Base-by-base conservation (phyloP, 2,797 vertebrate species). In the Echiichthys vipera region DNA sequence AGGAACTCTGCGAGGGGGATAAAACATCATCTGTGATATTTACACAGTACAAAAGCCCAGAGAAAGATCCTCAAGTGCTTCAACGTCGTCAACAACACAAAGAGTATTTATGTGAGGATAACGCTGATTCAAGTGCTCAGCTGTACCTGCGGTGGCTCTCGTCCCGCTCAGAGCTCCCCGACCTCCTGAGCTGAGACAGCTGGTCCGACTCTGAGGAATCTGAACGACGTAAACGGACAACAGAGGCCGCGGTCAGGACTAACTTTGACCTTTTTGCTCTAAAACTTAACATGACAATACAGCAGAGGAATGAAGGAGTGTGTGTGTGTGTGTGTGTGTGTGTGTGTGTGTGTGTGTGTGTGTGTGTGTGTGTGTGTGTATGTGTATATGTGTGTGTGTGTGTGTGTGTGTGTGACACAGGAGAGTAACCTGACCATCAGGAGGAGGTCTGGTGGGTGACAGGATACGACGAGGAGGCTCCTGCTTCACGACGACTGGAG, bases 131-230 rank as follows among this genome's bases (percentile, higher is more conserved):
- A 9, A 29, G 4, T 29, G 12, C 29, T 65, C 32, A 9, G 57
- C 4, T 4, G 13, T 89, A 95, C 94, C 92, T 87, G 77, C 25
- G 89, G 42, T 55, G 62, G 62, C n/a, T 75, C 2, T 84, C 73
- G 17, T 71, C 91, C 0, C 76, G 84, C 75, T 86, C 91, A 1
- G 84, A 88, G 87, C 90, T 94, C 56, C 92, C 94, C 12, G 86
- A 92, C 80, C 87, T 72, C 65, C 89, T 84, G 32, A 90, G 30
- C 0, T 90, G 85, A 6, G 84, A 93, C 29, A 91, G 93, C 18
- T 86, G 79, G 2, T 84, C 92, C 0, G 67, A 85, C 49, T 83
- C 91, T 2, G 92, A 93, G 22, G 93, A 93, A 77, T 95, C 94
- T 95, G 85, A 51, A 62, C 2, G 18, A 42, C 8, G 47, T 5